phyloP scores from a whole-genome alignment of 2,113 vertebrate species.

The Pontoporia blainvillei region DNA sequence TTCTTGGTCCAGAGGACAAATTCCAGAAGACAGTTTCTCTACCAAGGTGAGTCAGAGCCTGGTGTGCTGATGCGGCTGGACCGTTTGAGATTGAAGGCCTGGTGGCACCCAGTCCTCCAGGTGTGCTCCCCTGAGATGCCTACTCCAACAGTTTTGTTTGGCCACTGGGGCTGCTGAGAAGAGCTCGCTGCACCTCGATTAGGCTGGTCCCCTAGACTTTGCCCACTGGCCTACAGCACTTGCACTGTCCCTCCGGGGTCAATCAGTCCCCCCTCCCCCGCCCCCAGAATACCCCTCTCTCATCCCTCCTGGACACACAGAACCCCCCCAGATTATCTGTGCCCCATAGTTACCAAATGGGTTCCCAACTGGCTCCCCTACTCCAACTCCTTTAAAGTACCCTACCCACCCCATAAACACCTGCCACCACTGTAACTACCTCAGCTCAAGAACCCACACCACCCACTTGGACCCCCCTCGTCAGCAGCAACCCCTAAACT shows the following conservation, averaged over 20 bases:
- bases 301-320: not conserved
- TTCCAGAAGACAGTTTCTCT: not conserved
- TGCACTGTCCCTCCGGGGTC: not conserved
- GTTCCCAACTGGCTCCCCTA: not conserved
- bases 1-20: not conserved
- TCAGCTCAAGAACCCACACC: not conserved
- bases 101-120: too few relatives aligned
- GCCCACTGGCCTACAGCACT: not conserved
- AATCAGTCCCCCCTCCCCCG: not conserved
- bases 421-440: not conserved
- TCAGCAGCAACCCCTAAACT: not conserved
- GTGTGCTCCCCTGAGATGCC: not conserved
- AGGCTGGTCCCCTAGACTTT: not conserved
- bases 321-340: not conserved
- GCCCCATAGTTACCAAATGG: not conserved
- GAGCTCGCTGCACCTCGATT: not conserved
- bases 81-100: not conserved
- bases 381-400: not conserved
- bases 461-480: too few relatives aligned
- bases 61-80: rapidly evolving
- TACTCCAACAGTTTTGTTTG: not conserved
- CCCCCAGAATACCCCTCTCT: not conserved
- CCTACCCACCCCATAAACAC: not conserved
- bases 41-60: not conserved
- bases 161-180: not conserved